Percentiles rank a stretch among this genome's conserved stretches.
These are phyloP conservation scores for Vombatus ursinus DNA, from an alignment of 2,113 vertebrate species.

Conservation along the genomic window DNA sequence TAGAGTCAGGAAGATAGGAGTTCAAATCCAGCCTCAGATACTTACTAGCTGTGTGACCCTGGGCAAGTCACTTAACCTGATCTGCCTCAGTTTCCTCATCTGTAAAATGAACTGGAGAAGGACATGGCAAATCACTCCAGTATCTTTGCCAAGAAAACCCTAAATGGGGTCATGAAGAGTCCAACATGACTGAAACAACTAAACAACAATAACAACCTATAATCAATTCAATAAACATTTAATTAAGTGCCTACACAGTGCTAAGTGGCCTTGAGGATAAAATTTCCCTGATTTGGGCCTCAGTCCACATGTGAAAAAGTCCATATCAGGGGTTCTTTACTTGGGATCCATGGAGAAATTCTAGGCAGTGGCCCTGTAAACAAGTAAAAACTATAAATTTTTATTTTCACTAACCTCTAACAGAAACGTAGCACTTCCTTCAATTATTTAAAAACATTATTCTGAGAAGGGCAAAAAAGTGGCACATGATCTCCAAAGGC, in stretches of 20 bases:
- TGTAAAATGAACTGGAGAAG: background rate
- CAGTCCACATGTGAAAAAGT: background rate
- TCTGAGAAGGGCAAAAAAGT: background rate
- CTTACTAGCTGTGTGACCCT: too few species aligned
- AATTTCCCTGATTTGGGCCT: background rate
- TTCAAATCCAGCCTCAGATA: background rate
- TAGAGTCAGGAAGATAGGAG: too few species aligned
- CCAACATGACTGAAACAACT: background rate
- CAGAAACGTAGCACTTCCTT: background rate
- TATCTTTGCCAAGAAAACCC: background rate
- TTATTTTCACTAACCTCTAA: background rate
- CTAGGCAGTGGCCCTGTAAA: background rate
- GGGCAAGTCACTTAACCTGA: background rate
- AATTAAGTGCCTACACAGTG: rapidly evolving
- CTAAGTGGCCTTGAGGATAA: background rate
- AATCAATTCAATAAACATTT: background rate
- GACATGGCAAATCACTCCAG: background rate
- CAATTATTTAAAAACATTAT: background rate
- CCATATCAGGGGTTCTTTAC: background rate
- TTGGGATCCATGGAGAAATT: background rate
- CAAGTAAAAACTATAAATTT: background rate
- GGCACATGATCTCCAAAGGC: too few species aligned
- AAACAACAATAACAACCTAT: too few species aligned
- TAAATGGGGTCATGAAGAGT: background rate
- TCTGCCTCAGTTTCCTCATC: background rate